Percentiles rank a stretch among this genome's conserved stretches.
Conservation (phyloP, 2,797 vertebrate species). For the Octomys mimax region DNA sequence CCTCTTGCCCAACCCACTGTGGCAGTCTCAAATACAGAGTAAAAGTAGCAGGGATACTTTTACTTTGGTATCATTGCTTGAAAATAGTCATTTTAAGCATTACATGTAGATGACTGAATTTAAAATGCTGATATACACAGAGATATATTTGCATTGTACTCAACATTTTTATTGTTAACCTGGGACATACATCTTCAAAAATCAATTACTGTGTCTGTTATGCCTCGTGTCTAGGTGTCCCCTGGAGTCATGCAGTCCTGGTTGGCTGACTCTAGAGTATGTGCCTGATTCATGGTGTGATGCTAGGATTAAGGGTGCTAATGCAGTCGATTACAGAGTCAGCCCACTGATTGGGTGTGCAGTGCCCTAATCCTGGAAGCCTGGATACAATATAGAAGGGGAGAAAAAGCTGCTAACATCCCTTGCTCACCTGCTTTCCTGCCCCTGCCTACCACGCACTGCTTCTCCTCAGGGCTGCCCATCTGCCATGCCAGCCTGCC, state of each 20-base stretch:
- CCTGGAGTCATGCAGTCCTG: not conserved
- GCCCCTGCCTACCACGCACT: not conserved
- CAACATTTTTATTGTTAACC: constrained; percentile 2
- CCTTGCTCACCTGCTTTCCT: not conserved
- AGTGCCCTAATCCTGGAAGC: not conserved
- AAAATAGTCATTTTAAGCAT: not conserved
- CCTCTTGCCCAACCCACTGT: not conserved
- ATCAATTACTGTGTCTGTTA: not conserved
- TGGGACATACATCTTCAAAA: not conserved
- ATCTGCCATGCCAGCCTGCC: not conserved
- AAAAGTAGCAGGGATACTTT: constrained; percentile 7
- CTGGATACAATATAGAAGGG: not conserved
- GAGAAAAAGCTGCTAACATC: not conserved
- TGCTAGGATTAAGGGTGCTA: not conserved
- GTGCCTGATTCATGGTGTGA: not conserved
- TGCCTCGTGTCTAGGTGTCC: not conserved
- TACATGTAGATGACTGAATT: not conserved
- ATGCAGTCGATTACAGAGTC: not conserved
- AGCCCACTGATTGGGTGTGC: not conserved
- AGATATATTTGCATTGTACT: not conserved
- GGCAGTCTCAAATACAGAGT: not conserved
- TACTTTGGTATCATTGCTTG: constrained; percentile 25
- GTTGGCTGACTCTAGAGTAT: not conserved
- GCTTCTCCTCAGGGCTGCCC: not conserved
- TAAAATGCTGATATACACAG: not conserved